phyloP scores from a whole-genome alignment of 2,113 vertebrate species.

The Elephantulus edwardii region DNA sequence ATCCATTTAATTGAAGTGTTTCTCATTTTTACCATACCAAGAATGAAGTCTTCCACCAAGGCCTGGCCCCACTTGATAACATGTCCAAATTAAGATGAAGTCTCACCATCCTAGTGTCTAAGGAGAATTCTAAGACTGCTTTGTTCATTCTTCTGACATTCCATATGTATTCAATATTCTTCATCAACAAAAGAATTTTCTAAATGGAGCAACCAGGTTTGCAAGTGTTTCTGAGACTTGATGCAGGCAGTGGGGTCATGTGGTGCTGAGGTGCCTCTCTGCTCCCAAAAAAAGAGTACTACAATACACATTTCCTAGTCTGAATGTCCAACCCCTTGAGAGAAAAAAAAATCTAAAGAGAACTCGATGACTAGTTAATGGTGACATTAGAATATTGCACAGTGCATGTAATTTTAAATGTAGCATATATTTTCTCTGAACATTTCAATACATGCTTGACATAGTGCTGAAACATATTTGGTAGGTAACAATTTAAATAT shows the following conservation, averaged over 20 bases:
- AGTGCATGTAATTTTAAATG: slow-evolving; percentile 33
- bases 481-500: slow-evolving; percentile 57
- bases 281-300: background rate
- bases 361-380: background rate
- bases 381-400: background rate
- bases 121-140: background rate
- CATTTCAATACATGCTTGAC: slow-evolving; percentile 48
- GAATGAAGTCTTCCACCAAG: no score
- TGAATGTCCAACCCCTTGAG: background rate
- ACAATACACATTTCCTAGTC: background rate
- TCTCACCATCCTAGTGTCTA: no score
- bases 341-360: background rate
- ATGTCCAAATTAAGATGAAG: no score
- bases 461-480: slow-evolving; percentile 51
- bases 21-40: no score
- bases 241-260: background rate
- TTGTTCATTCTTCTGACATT: no score
- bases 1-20: no score
- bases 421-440: slow-evolving; percentile 1
- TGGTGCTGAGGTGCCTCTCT: background rate
- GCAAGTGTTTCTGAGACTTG: background rate
- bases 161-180: no score
- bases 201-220: background rate
- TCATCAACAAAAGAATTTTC: no score
- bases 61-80: no score